A percentile compares a stretch with the other conserved stretches of the same genome.
Evolutionary conservation across 2,888 invertebrate genomes (phyloP).

Genomic region (Calameuta pallipes): DNA sequence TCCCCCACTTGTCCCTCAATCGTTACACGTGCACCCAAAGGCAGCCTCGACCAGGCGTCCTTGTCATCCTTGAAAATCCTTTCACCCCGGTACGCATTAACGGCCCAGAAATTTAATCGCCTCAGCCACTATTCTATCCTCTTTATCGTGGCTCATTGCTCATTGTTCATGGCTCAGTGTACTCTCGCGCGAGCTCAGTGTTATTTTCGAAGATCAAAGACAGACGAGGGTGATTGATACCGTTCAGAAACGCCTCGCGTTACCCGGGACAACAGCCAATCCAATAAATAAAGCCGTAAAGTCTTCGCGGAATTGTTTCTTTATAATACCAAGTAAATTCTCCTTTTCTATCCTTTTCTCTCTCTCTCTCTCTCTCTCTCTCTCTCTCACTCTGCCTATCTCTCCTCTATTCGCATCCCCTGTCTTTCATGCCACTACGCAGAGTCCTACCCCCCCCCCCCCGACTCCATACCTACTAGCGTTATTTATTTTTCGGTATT

Average conservation of each 20-base stretch:
- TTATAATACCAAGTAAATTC: constrained; percentile 9
- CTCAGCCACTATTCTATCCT: constrained; percentile 28
- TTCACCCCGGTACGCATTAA: not conserved
- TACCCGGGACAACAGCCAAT: constrained; percentile 31
- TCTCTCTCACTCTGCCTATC: constrained; percentile 1
- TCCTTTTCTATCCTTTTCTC: constrained; percentile 9
- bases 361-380: constrained; percentile 5
- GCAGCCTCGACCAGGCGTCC: not conserved
- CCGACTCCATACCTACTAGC: not conserved
- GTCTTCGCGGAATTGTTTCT: constrained; percentile 12
- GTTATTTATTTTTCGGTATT: constrained; percentile 20
- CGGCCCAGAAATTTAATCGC: constrained; percentile 42
- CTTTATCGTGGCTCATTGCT: constrained; percentile 2
- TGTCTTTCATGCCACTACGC: not conserved
- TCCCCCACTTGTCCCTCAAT: not conserved
- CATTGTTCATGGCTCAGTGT: not conserved
- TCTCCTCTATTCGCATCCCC: constrained; percentile 21
- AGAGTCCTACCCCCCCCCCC: not conserved
- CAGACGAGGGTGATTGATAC: constrained; percentile 53
- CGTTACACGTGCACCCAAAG: not conserved
- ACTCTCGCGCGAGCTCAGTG: constrained; percentile 11
- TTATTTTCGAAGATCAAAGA: constrained; percentile 60
- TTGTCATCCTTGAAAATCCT: not conserved
- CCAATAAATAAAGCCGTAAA: constrained; percentile 34
- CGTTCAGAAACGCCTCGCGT: constrained; percentile 44